phyloP scores from a whole-genome alignment of 1,140 invertebrate genomes.

The Pomacea maculata region DNA sequence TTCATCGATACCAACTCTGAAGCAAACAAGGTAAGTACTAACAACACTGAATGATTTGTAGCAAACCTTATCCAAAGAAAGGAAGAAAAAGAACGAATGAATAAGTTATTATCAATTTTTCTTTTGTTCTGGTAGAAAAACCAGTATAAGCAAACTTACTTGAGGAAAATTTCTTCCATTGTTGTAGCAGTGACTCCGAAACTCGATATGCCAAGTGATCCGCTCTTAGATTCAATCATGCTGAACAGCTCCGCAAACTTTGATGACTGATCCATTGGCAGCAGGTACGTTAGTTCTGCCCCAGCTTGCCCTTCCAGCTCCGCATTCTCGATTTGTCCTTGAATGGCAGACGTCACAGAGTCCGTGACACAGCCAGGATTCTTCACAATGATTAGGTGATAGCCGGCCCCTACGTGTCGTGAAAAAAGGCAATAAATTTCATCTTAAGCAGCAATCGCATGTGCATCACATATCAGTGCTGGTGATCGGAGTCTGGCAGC shows the following conservation, averaged over 20 bases:
- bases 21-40: not conserved
- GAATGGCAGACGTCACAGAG: conserved; percentile 48
- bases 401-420: conserved; percentile 54
- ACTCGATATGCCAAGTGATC: conserved; percentile 74
- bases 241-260: conserved; percentile 70
- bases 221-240: conserved; percentile 72
- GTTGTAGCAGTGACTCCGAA: conserved; percentile 84
- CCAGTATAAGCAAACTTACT: conserved; percentile 67
- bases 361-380: conserved; percentile 67
- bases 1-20: not conserved
- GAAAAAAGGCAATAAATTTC: too few relatives aligned
- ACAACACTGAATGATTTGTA: not conserved
- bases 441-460: too few relatives aligned
- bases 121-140: not conserved
- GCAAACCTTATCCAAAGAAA: not conserved
- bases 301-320: conserved; percentile 57
- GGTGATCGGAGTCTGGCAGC: too few relatives aligned
- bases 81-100: not conserved
- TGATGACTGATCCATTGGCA: conserved; percentile 59
- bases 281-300: conserved; percentile 58
- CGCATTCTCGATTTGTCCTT: conserved; percentile 46
- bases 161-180: conserved; percentile 87
- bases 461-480: too few relatives aligned
- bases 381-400: conserved; percentile 63
- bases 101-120: not conserved